Evolutionary conservation across 2,113 vertebrate species (phyloP), one percentile per base, ranked within the genome.

Genomic region (Deroptyus accipitrinus): DNA sequence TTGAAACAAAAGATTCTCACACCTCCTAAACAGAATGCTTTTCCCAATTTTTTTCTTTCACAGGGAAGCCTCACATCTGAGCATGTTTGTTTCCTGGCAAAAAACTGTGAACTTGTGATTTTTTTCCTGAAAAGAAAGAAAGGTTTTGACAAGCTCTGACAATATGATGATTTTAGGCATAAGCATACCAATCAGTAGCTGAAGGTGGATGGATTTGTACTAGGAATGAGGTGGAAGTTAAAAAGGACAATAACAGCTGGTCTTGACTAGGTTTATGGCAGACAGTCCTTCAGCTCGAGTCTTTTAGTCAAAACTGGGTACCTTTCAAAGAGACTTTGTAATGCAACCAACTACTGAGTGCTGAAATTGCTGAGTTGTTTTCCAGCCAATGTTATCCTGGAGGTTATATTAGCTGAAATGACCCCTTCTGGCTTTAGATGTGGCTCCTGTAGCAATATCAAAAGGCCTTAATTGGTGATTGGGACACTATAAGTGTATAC

Each of bases 61-160:
- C 8, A 15, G 66, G 42, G 84, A 94, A 72, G 27, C 33, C 48
- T 91, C 66, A 94, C 51, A 86, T 91, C 35, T 68, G 16, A 76
- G 39, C 20, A 9, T 52, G 35, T 19, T 62, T 76, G 52, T 57
- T 86, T 57, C 25, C 33, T 42, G 33, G 57, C 6, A 35, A 55
- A 42, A 78, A 61, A 35, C 67, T 69, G 15, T 90, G 67, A 95
- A 86, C 66, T 89, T 92, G 68, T 75, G 83, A 67, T 44, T 22
- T 70, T 83, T 88, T 89, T 92, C 83, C 66, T 92, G 48, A 86
- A 92, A 30, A 72, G 81, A 78, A 84, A 51, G 80, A 84, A 87
- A 79, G 52, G 92, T 95, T 97, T 95, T 95, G 91, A 95, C 93
- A 95, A 66, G 48, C 48, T 79, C 77, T 95, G 94, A 87, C 94